Conservation (phyloP, 2,113 vertebrate species). For the Cariama cristata region DNA sequence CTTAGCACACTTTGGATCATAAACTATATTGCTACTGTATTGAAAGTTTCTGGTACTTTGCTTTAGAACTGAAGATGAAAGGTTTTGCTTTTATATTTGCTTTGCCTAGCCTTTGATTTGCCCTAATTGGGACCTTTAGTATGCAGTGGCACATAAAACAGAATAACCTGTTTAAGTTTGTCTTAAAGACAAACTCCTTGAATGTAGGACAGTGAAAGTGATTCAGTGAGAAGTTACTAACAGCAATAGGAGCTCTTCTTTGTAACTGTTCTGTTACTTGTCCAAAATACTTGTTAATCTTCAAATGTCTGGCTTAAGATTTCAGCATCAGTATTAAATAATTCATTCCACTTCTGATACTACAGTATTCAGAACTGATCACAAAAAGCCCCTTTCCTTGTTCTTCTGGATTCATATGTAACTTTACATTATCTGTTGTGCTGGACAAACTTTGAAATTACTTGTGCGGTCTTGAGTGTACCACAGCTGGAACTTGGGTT, state of each 20-base stretch:
- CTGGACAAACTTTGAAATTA: background rate
- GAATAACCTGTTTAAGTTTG: background rate
- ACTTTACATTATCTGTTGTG: background rate
- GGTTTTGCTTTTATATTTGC: background rate
- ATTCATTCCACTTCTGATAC: background rate
- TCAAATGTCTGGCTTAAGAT: background rate
- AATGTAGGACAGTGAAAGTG: background rate
- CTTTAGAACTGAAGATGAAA: background rate
- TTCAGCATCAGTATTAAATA: background rate
- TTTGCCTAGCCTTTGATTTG: background rate
- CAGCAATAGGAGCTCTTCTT: background rate
- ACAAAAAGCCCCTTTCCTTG: background rate
- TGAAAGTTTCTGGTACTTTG: background rate
- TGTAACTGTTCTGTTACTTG: background rate
- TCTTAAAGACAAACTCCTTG: background rate
- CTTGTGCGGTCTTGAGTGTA: background rate
- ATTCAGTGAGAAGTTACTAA: background rate
- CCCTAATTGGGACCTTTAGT: background rate
- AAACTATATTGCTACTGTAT: background rate
- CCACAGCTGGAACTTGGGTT: background rate
- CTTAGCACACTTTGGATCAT: background rate
- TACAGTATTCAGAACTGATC: background rate
- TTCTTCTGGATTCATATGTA: accelerated
- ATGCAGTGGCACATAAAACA: background rate
- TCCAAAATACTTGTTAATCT: background rate